phyloP scores from a whole-genome alignment of 2,888 invertebrate genomes.

The Erpobdella octoculata region DNA sequence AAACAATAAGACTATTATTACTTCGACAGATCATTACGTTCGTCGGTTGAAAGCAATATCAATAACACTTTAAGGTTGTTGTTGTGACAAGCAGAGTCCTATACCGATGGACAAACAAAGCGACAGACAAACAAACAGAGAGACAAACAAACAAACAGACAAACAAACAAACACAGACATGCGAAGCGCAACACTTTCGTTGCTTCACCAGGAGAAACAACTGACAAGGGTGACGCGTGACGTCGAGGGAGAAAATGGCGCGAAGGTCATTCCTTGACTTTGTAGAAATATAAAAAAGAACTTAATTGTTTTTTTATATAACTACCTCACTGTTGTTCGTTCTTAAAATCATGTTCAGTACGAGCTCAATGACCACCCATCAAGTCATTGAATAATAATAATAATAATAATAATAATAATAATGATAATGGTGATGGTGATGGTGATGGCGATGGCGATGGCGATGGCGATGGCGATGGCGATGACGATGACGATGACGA shows the following conservation, averaged over 20 bases:
- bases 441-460: slow-evolving; percentile 19
- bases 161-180: no score
- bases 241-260: not conserved
- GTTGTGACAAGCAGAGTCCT: no score
- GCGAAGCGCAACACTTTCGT: no score
- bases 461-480: slow-evolving; percentile 14
- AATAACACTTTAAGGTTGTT: no score
- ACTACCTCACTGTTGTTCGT: not conserved
- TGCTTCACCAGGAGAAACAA: no score
- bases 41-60: no score
- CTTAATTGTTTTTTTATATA: not conserved
- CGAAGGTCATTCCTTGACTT: not conserved
- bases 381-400: not conserved
- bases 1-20: no score
- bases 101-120: no score
- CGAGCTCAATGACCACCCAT: not conserved
- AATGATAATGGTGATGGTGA: slow-evolving; percentile 25
- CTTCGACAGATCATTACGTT: no score
- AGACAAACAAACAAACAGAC: no score
- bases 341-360: not conserved
- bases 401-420: not conserved
- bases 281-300: not conserved
- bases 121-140: no score
- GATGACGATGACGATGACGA: slow-evolving; percentile 21
- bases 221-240: no score